These are phyloP conservation scores for Hestina assimilis DNA, from an alignment of 1,140 invertebrate species.

Conservation along the genomic window DNA sequence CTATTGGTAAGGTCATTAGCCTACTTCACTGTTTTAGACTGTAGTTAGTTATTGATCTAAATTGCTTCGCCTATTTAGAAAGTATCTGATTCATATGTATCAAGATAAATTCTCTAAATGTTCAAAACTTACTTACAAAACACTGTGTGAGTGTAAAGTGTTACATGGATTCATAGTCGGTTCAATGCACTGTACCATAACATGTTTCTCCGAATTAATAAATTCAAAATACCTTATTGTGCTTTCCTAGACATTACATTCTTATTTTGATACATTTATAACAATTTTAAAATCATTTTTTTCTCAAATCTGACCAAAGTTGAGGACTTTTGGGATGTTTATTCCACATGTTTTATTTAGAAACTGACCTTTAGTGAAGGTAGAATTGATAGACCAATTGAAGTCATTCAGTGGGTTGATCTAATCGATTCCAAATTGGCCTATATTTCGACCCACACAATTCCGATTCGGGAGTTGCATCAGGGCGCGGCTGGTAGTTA, in stretches of 20 bases:
- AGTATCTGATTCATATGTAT: constrained; percentile 14
- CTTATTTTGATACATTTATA: background rate
- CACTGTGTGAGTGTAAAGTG: constrained; percentile 11
- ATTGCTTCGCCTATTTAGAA: constrained; percentile 19
- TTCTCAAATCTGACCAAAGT: background rate
- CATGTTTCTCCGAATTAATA: constrained; percentile 21
- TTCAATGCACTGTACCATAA: constrained; percentile 20
- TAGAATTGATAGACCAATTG: background rate
- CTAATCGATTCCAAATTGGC: constrained; percentile 34
- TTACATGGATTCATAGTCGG: constrained; percentile 18
- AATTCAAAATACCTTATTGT: constrained; percentile 5
- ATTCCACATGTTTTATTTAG: background rate
- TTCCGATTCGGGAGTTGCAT: constrained; percentile 51
- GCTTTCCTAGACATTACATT: background rate
- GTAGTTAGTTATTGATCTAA: background rate
- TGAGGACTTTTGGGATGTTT: background rate
- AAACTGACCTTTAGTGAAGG: background rate
- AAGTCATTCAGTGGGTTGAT: constrained; percentile 8
- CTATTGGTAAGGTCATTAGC: background rate
- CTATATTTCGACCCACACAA: constrained; percentile 48
- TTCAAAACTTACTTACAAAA: background rate
- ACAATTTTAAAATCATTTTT: background rate
- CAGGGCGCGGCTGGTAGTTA: constrained; percentile 49
- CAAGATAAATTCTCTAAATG: background rate
- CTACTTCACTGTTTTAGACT: background rate